Base-by-base conservation (phyloP, 2,888 invertebrate species). In the Epistrophella euchroma region DNA sequence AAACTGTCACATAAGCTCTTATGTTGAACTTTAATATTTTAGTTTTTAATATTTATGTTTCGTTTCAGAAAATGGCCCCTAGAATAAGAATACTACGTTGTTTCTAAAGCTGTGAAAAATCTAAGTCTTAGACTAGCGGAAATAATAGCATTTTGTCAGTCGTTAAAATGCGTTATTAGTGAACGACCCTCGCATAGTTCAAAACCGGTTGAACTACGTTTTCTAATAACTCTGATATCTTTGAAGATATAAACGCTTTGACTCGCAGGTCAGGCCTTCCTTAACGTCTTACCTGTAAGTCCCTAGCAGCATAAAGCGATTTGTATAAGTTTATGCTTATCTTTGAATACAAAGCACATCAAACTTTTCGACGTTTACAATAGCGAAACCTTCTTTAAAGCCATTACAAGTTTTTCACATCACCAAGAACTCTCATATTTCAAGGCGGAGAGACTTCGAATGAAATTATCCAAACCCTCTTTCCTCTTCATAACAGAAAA, bases 401-500 rank as follows among this genome's bases (percentile, higher is more conserved):
- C 22, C 60, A 19, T 15, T 3, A 58, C 5, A 13, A 6, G 3
- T 19, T 37, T 10, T 40, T 60, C n/a, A 10, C 47, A 32, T 35
- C 32, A 47, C 13, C 19, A 43, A 47, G 15, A 47, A 66, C 35
- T 52, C 68, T 52, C 19, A 52, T 52, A 7, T 37, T 37, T 37
- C 37, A 52, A 52, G 32, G 4, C 32, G 17, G 50, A 37, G 15
- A 35, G 15, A 11, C 66, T 50, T 68, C 47, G 32, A 32, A 19
- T 45, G 19, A 47, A 64, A 45, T 64, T n/a, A n/a, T 43, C 62
- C 19, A 35, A 45, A 47, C 47, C 47, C 40, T 32, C n/a, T 6
- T 19, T n/a, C 52, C 15, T 68, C 37, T 9, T 32, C 50, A 50
- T 5, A 71, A 15, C 56, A 50, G n/a, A 40, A 22, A 22, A 62